Evolutionary conservation across 2,888 invertebrate species (phyloP).

Genomic region (Athetis lepigone): DNA sequence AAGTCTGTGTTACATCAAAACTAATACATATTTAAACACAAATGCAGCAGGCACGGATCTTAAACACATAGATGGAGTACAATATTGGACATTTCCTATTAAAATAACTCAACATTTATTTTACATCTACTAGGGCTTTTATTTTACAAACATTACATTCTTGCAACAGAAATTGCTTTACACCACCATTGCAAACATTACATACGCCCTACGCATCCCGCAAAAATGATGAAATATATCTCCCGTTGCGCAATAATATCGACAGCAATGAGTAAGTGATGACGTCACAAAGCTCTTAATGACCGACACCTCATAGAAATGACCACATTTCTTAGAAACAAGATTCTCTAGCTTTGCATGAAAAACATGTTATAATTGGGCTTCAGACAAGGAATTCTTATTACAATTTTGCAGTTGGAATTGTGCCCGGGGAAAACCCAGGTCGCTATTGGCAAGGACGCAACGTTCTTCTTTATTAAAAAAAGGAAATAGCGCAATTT

Average conservation of each 20-base stretch:
- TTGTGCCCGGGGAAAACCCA: slow-evolving; percentile 25
- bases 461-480: neutral
- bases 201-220: neutral
- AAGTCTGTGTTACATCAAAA: no score
- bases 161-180: no score
- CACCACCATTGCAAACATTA: no score
- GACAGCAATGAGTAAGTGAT: slow-evolving; percentile 10
- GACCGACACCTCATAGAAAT: slow-evolving; percentile 29
- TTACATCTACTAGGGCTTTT: no score
- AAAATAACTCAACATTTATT: no score
- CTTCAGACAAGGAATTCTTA: slow-evolving; percentile 5
- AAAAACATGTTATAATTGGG: slow-evolving; percentile 21
- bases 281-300: neutral
- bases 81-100: no score
- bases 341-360: neutral
- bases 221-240: slow-evolving; percentile 7
- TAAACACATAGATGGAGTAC: no score
- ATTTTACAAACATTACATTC: no score
- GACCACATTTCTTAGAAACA: slow-evolving; percentile 26
- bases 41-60: no score
- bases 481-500: neutral
- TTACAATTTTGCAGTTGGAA: slow-evolving; percentile 21
- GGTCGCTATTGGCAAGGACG: neutral
- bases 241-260: slow-evolving; percentile 31
- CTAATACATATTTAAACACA: no score